phyloP scores from a whole-genome alignment of 2,113 vertebrate species.

The Nothobranchius kuhntae region DNA sequence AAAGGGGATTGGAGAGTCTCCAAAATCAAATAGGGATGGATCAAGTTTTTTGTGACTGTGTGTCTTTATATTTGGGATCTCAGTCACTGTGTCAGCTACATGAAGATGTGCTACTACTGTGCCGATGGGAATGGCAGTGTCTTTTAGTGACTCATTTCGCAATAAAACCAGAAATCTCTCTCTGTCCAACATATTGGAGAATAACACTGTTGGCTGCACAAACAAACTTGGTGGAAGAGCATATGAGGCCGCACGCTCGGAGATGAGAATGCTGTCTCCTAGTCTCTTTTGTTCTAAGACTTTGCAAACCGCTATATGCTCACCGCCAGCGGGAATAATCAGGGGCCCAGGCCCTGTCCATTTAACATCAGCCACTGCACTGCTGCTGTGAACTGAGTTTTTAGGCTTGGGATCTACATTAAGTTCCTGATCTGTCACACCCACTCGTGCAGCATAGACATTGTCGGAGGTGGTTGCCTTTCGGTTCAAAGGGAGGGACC shows the following conservation, averaged over 20 bases:
- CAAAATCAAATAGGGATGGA: neutral
- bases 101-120: neutral
- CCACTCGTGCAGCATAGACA: neutral
- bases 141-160: conserved; percentile 3
- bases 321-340: neutral
- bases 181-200: conserved; percentile 4
- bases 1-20: neutral
- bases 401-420: neutral
- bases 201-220: neutral
- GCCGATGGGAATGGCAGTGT: neutral
- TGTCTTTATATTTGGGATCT: neutral
- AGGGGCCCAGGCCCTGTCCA: neutral
- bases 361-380: neutral
- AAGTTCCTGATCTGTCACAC: neutral
- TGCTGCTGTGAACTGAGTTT: neutral
- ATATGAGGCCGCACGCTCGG: neutral
- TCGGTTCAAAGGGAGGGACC: neutral
- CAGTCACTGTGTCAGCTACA: conserved; percentile 3
- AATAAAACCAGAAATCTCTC: conserved; percentile 1
- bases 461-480: neutral
- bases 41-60: neutral
- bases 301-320: neutral
- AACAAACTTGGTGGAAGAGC: neutral
- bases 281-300: neutral
- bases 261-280: conserved; percentile 1